Conservation (phyloP, 2,797 vertebrate species). For the Serranus cabrilla region DNA sequence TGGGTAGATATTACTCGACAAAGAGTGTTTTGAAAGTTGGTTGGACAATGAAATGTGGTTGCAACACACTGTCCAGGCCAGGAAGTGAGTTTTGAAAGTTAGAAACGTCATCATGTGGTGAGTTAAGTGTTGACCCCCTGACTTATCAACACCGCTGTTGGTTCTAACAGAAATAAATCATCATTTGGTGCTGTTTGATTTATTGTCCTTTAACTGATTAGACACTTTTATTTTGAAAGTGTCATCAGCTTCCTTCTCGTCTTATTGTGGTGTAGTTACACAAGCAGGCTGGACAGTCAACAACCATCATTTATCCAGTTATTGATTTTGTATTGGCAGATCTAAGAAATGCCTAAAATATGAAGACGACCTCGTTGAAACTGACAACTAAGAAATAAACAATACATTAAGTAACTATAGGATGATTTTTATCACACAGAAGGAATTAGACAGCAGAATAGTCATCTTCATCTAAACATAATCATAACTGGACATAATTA, state of each 20-base stretch:
- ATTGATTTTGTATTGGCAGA: neutral
- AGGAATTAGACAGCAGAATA: too few species aligned
- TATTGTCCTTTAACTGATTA: neutral
- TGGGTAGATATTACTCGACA: neutral
- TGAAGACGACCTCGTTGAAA: neutral
- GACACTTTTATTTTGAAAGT: slow-evolving; percentile 26
- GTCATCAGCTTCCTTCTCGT: neutral
- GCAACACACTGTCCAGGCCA: neutral
- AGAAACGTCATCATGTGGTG: neutral
- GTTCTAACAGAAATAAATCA: neutral
- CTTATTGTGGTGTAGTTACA: neutral
- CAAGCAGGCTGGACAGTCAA: neutral
- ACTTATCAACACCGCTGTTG: neutral
- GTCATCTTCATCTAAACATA: too few species aligned
- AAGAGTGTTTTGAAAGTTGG: slow-evolving; percentile 9
- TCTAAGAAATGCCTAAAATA: neutral
- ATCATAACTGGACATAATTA: too few species aligned
- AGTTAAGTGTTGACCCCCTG: neutral
- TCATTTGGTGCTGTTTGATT: too few species aligned
- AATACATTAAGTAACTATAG: neutral
- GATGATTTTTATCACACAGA: too few species aligned
- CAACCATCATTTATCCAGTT: neutral
- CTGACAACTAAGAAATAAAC: too few species aligned
- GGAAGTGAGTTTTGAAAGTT: slow-evolving; percentile 26
- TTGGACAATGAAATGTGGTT: neutral